These are phyloP conservation scores for Scytalopus superciliaris DNA, from an alignment of 2,113 vertebrate genomes.

Conservation along the genomic window DNA sequence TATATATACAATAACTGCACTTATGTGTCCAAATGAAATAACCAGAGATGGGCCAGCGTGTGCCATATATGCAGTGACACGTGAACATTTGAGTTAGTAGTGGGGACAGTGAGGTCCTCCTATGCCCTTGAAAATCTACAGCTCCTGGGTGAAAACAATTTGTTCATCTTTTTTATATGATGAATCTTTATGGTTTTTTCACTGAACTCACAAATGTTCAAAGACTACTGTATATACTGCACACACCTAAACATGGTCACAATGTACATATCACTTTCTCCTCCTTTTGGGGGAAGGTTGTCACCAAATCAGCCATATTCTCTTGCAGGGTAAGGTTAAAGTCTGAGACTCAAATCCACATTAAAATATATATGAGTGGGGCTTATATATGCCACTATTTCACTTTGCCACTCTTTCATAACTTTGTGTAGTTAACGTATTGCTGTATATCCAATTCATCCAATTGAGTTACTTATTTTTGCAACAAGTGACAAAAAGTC, in stretches of 20 bases:
- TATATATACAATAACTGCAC: not conserved
- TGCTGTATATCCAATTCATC: not conserved
- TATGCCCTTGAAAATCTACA: not conserved
- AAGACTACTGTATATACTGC: not conserved
- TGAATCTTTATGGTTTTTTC: not conserved
- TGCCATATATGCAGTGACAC: not conserved
- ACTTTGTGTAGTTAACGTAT: not conserved
- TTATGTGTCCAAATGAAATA: not conserved
- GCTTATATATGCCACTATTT: not conserved
- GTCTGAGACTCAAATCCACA: not conserved
- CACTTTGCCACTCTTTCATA: not conserved
- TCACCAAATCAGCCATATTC: not conserved
- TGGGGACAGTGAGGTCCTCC: not conserved
- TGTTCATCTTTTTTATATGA: not conserved
- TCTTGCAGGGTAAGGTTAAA: not conserved
- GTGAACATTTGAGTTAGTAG: not conserved
- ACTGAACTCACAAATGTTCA: not conserved
- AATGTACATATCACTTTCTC: accelerated
- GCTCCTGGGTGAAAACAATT: not conserved
- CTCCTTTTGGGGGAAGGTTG: not conserved
- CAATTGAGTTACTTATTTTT: not conserved
- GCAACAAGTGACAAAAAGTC: not conserved
- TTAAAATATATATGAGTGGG: not conserved
- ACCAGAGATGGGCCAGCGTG: not conserved
- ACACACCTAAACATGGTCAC: not conserved